Conservation (phyloP, 2,113 vertebrate species). For the Ahaetulla prasina region DNA sequence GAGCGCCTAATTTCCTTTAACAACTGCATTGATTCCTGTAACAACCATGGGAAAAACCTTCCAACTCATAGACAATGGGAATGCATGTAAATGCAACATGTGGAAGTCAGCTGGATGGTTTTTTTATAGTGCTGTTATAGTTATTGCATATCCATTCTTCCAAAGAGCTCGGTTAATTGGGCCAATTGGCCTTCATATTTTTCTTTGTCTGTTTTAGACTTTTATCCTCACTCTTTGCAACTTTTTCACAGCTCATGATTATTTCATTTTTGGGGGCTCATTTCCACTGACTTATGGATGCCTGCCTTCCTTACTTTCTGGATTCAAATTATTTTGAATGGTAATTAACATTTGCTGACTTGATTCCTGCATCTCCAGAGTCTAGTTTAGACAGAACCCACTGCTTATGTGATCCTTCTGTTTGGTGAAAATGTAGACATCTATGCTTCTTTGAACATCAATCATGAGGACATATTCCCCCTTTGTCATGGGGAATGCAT, state of each 20-base stretch:
- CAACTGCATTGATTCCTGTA: neutral
- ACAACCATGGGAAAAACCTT: neutral
- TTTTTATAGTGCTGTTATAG: neutral
- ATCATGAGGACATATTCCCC: too few relatives aligned
- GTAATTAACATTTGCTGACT: neutral
- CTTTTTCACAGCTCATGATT: neutral
- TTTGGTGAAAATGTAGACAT: neutral
- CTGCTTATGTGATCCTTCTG: neutral
- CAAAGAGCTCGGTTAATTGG: neutral
- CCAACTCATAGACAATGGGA: neutral
- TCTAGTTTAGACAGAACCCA: neutral
- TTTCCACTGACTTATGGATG: neutral
- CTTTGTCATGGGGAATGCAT: neutral
- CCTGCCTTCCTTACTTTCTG: neutral
- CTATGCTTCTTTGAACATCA: neutral
- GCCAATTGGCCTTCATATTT: neutral
- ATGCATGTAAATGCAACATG: neutral
- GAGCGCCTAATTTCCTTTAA: neutral
- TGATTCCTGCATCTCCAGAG: neutral
- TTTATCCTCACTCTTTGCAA: neutral
- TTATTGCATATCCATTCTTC: neutral
- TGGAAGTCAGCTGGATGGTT: neutral
- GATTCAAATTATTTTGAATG: neutral
- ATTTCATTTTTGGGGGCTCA: neutral
- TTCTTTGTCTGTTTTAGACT: neutral